A percentile compares a stretch with the other conserved stretches of the same genome.
These are phyloP conservation scores for Ctenosaura bakeri DNA, from an alignment of 2,797 vertebrate genomes.

Conservation along the genomic window DNA sequence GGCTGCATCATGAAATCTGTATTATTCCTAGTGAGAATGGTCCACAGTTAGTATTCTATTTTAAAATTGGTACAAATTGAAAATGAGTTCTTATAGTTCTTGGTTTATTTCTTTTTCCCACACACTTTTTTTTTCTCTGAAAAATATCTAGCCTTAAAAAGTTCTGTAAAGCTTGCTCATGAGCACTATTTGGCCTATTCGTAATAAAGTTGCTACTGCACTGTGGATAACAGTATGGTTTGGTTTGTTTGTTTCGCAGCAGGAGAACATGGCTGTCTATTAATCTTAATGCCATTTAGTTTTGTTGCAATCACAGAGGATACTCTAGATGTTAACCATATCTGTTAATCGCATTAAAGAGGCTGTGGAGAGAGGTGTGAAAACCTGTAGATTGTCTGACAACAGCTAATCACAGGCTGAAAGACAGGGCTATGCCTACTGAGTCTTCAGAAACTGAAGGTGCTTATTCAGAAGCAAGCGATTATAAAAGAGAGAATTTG, in stretches of 20 bases:
- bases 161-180: not conserved
- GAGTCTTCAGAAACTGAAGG: not conserved
- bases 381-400: not conserved
- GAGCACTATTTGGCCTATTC: not conserved
- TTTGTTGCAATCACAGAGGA: not conserved
- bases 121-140: too few relatives aligned
- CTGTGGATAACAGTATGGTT: not conserved
- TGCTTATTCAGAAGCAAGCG: not conserved
- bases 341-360: not conserved
- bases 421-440: not conserved
- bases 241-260: not conserved
- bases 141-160: too few relatives aligned
- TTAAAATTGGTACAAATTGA: not conserved
- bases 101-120: not conserved
- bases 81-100: not conserved
- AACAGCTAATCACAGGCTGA: not conserved
- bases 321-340: not conserved
- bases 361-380: not conserved
- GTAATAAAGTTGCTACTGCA: not conserved
- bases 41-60: not conserved
- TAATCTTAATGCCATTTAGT: not conserved
- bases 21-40: not conserved
- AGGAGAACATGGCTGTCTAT: not conserved
- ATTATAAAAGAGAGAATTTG: not conserved
- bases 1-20: not conserved